These are phyloP conservation scores for Nesogale talazaci DNA, from an alignment of 2,113 vertebrate species.

Conservation along the genomic window DNA sequence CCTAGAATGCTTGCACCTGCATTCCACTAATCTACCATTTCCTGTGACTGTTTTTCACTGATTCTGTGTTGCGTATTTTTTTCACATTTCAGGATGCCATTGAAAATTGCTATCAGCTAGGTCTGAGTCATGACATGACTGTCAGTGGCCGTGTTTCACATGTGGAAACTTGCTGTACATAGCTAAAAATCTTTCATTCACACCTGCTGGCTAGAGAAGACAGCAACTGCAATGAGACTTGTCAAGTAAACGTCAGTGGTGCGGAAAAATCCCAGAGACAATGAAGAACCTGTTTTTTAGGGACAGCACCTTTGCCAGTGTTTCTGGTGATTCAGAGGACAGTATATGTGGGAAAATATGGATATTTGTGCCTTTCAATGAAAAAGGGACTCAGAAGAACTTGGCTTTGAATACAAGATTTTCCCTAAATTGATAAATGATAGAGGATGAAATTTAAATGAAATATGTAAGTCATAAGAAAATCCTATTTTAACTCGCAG, in stretches of 20 bases:
- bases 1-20: too few relatives aligned
- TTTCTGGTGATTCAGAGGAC: background rate
- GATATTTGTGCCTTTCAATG: background rate
- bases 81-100: background rate
- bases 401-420: background rate
- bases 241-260: background rate
- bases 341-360: background rate
- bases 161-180: background rate
- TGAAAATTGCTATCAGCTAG: background rate
- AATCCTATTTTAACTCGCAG: background rate
- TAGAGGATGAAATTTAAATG: conserved; percentile 13
- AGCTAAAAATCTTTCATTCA: background rate
- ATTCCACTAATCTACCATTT: too few relatives aligned
- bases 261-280: background rate
- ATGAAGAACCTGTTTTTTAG: background rate
- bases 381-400: conserved; percentile 26
- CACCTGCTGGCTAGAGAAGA: background rate
- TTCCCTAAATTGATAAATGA: background rate
- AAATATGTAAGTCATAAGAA: conserved; percentile 16
- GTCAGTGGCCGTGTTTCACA: background rate
- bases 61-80: background rate
- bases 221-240: background rate
- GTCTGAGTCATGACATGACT: background rate
- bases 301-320: background rate
- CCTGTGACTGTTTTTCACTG: too few relatives aligned